Evolutionary conservation across 1,140 invertebrate genomes (phyloP), one percentile per base, ranked within the genome.

Genomic region (Zophobas morio): DNA sequence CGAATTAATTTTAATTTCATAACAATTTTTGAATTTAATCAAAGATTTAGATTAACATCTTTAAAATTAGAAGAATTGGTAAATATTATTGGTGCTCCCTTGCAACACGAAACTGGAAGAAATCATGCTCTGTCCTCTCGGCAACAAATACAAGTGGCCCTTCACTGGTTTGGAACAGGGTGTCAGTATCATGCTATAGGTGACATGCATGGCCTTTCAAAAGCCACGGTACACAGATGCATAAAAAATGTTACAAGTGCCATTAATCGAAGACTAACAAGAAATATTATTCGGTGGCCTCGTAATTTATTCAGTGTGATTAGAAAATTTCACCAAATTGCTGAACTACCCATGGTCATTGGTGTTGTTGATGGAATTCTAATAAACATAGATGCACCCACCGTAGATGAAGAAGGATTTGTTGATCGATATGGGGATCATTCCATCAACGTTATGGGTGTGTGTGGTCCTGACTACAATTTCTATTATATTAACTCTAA

Each of bases 151-250:
- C 42, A 4, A 46, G 8, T 46, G 8, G 42, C 42, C 3, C 42
- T 77, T 42, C 76, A 77, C n/a, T 77, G 70, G 76, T 60, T 77
- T n/a, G 54, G 56, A 46, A 74, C 54, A 37, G 73, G 73, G 32
- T 8, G 54, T 8, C 73, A 74, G 39, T 77, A 74, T 46, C 70
- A 77, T 57, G 46, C 70, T 1, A 56, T 56, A n/a, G 49, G 70
- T 37, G 76, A 77, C 34, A 77, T 77, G 76, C 70, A 46, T 77
- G 76, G 75, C 20, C 34, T 76, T 71, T 76, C 66, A n/a, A 66
- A 70, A 70, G 42, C 66, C 42, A 76, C 35, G n/a, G 74, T 53
- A 3, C 47, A 34, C 56, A 75, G 74, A 46, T 46, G 42, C 8
- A 8, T 36, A 36, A 37, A 75, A 20, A 56, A 34, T 39, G 33